These are phyloP conservation scores for Choreutis nemorana DNA, from an alignment of 2,888 invertebrate genomes.

Conservation along the genomic window DNA sequence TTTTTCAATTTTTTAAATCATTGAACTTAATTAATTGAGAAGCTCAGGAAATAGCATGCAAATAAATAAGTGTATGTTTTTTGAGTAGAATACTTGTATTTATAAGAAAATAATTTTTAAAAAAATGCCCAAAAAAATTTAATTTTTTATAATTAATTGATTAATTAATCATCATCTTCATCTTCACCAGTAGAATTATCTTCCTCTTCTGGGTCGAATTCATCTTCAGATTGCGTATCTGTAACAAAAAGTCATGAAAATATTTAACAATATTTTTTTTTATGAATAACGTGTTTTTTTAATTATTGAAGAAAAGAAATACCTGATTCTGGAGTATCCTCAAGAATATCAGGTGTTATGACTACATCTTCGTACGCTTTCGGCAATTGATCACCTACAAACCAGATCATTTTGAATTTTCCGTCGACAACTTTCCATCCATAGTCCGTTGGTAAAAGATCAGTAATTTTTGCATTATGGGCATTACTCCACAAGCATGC, in stretches of 20 bases:
- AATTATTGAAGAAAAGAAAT: slow-evolving; percentile 9
- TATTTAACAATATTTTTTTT: slow-evolving; percentile 7
- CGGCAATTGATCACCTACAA: slow-evolving; percentile 15
- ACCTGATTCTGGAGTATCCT: slow-evolving; percentile 12
- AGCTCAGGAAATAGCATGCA: not conserved
- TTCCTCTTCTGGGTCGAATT: not conserved
- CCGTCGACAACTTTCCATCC: slow-evolving; percentile 9
- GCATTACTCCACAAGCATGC: slow-evolving; percentile 18
- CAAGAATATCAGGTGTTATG: slow-evolving; percentile 16
- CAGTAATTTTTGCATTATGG: slow-evolving; percentile 12
- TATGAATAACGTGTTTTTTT: slow-evolving; percentile 8
- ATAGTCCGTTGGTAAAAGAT: slow-evolving; percentile 14
- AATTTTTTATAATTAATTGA: too few species aligned
- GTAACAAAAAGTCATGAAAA: slow-evolving; percentile 2
- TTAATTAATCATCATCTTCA: not conserved
- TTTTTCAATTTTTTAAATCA: slow-evolving; percentile 2
- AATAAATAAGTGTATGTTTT: slow-evolving; percentile 1
- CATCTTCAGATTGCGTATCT: not conserved
- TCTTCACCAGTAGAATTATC: slow-evolving; percentile 2
- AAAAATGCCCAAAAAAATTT: not conserved
- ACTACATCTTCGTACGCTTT: slow-evolving; percentile 17
- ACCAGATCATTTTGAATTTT: slow-evolving; percentile 12
- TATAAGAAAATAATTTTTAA: slow-evolving; percentile 1
- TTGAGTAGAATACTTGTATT: not conserved
- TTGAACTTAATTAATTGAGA: not conserved